A percentile compares a stretch with the other conserved stretches of the same genome.
These are phyloP conservation scores for Drosophila arizonae DNA, from an alignment of 1,140 invertebrate genomes.

Conservation along the genomic window DNA sequence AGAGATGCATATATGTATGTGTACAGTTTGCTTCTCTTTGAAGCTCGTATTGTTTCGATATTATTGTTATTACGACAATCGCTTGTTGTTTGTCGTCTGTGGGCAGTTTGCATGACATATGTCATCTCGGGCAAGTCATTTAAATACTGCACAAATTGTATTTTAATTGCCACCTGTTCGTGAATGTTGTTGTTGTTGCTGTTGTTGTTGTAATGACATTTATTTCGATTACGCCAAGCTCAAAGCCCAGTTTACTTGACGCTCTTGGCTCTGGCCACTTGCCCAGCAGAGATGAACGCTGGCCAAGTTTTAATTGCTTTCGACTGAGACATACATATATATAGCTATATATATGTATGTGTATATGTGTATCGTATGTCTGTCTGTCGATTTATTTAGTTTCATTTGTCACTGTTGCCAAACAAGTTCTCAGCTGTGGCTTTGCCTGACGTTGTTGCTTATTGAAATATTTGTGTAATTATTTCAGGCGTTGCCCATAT, in stretches of 20 bases:
- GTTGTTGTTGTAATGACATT: constrained; percentile 62
- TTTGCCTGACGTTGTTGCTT: not conserved
- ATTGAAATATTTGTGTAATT: constrained; percentile 30
- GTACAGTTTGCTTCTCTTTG: not conserved
- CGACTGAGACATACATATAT: constrained; percentile 26
- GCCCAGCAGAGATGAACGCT: constrained; percentile 48
- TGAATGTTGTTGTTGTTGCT: constrained; percentile 1
- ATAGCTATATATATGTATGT: constrained; percentile 5
- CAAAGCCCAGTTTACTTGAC: constrained; percentile 29
- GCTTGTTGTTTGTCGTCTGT: constrained; percentile 34
- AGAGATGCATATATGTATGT: not conserved
- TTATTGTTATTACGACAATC: constrained; percentile 25
- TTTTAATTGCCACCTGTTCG: constrained; percentile 75
- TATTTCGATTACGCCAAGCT: constrained; percentile 65
- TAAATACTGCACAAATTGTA: constrained; percentile 75
- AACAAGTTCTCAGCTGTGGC: constrained; percentile 52
- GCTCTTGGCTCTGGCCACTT: constrained; percentile 34
- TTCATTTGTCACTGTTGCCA: constrained; percentile 35
- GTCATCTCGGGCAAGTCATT: constrained; percentile 71
- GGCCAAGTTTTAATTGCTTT: constrained; percentile 69
- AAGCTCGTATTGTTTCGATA: constrained; percentile 37
- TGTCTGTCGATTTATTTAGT: constrained; percentile 20
- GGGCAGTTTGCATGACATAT: constrained; percentile 69
- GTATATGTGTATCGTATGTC: constrained; percentile 16
- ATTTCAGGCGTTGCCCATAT: constrained; percentile 34